These are phyloP conservation scores for Chrysemys picta DNA, from an alignment of 2,113 vertebrate species.

Conservation along the genomic window DNA sequence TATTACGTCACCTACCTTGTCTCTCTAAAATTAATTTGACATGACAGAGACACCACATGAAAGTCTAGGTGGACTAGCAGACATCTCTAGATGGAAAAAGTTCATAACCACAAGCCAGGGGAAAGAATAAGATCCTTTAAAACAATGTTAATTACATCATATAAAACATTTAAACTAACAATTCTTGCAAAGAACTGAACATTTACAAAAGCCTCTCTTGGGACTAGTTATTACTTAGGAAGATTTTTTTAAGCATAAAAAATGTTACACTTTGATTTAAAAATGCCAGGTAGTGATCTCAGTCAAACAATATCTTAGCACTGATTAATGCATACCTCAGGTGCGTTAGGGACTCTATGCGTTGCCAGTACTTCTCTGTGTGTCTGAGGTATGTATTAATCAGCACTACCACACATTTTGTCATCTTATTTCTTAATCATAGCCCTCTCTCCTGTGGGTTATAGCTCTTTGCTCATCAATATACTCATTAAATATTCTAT, in stretches of 20 bases:
- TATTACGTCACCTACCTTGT: background rate
- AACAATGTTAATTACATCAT: background rate
- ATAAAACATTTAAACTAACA: conserved; percentile 43
- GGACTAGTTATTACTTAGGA: conserved; percentile 15
- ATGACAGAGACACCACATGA: background rate
- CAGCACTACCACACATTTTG: conserved; percentile 31
- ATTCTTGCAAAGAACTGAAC: background rate
- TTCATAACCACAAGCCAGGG: background rate
- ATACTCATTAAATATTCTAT: conserved; percentile 30
- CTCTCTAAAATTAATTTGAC: background rate
- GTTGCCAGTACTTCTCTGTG: background rate
- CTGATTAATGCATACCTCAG: conserved; percentile 13
- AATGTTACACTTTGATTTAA: conserved; percentile 27
- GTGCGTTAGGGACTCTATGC: background rate
- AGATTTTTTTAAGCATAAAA: conserved; percentile 15
- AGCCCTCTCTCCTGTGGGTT: background rate
- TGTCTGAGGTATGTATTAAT: conserved; percentile 36
- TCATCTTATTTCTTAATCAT: conserved; percentile 39
- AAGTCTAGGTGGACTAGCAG: conserved; percentile 12
- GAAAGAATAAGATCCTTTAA: background rate
- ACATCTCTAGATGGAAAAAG: background rate
- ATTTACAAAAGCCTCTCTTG: background rate
- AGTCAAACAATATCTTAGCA: conserved; percentile 9
- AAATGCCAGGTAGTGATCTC: conserved; percentile 33
- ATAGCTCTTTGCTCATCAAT: conserved; percentile 17